These are phyloP conservation scores for Actenoides lindsayi DNA, from an alignment of 2,113 vertebrate genomes.

Conservation along the genomic window DNA sequence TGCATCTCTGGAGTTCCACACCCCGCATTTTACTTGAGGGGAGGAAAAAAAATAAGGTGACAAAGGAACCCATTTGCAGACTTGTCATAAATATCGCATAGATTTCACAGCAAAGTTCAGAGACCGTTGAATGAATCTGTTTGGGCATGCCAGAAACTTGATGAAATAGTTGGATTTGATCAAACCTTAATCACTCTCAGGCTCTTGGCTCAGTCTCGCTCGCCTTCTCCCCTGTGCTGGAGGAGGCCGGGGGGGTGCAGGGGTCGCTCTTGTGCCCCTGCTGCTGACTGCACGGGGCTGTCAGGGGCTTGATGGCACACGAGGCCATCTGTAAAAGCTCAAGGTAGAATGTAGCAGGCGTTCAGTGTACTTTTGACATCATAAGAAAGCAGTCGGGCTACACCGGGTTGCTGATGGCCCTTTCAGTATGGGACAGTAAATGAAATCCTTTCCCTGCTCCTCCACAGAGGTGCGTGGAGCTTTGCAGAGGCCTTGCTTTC, in stretches of 20 bases:
- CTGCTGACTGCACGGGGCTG: accelerated
- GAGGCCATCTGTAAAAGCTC: neutral
- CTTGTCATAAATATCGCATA: neutral
- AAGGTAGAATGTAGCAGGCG: accelerated
- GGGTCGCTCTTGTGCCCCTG: accelerated
- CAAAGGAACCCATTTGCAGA: neutral
- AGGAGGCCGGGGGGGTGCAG: neutral
- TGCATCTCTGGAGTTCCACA: neutral
- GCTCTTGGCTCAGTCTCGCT: neutral
- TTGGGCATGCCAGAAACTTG: neutral
- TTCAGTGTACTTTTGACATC: accelerated
- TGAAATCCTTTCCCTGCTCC: neutral
- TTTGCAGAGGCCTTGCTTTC: neutral
- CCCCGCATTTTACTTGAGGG: neutral
- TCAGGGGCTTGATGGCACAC: neutral
- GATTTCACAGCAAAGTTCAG: neutral
- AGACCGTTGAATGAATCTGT: neutral
- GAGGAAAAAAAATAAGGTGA: neutral
- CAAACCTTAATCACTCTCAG: neutral
- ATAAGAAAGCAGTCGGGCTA: accelerated
- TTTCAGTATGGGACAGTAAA: neutral
- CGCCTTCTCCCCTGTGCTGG: accelerated
- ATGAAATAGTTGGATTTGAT: conserved; percentile 19
- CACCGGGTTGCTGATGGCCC: neutral
- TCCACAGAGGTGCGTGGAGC: accelerated